Percentiles rank a stretch among this genome's conserved stretches.
These are phyloP conservation scores for Saccopteryx bilineata DNA, from an alignment of 2,113 vertebrate species.

Conservation along the genomic window DNA sequence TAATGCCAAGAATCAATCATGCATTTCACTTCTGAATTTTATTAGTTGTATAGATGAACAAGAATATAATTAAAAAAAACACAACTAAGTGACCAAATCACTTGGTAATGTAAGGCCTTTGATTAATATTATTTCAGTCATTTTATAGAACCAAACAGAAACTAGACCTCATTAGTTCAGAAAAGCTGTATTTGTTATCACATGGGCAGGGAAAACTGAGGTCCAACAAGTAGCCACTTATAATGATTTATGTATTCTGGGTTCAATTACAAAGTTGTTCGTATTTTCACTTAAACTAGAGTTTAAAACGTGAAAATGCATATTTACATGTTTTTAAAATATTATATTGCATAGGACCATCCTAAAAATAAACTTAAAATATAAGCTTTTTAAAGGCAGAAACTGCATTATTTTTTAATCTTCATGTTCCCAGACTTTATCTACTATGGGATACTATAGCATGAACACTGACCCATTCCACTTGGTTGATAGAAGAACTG, in stretches of 20 bases:
- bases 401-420: background rate
- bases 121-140: background rate
- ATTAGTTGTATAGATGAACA: background rate
- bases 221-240: background rate
- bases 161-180: background rate
- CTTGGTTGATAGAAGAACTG: background rate
- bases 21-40: background rate
- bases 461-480: background rate
- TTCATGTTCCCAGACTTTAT: too few relatives aligned
- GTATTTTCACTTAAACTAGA: background rate
- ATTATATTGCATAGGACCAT: background rate
- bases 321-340: background rate
- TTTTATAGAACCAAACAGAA: background rate
- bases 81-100: background rate
- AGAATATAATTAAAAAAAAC: background rate
- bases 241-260: background rate
- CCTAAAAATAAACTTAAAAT: background rate
- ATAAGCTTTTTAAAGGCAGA: background rate
- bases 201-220: background rate
- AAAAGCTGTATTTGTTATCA: background rate
- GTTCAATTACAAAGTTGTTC: conserved; percentile 10
- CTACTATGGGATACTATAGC: background rate
- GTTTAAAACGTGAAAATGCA: background rate
- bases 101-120: background rate
- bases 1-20: background rate